These are phyloP conservation scores for Andrena chrysosceles DNA, from an alignment of 2,888 invertebrate species.

Conservation along the genomic window DNA sequence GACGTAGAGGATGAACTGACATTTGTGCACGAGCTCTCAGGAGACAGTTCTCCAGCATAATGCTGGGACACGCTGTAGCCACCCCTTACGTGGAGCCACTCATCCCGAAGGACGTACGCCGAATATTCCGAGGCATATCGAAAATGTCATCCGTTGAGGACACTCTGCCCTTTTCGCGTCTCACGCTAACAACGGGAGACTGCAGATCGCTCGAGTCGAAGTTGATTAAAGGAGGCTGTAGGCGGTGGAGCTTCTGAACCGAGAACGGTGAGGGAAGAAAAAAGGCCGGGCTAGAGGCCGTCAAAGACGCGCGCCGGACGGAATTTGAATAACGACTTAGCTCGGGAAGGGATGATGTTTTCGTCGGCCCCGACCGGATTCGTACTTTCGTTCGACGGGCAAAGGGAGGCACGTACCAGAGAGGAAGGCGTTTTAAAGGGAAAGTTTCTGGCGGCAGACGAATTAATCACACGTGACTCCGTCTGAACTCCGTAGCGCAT, in stretches of 20 bases:
- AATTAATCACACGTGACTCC: conserved; percentile 61
- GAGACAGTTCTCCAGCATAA: conserved; percentile 34
- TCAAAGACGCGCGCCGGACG: conserved; percentile 31
- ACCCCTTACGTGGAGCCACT: conserved; percentile 20
- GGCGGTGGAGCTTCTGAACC: conserved; percentile 35
- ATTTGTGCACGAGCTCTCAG: conserved; percentile 55
- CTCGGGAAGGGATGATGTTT: conserved; percentile 26
- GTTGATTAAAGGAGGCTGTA: conserved; percentile 64
- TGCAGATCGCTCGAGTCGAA: conserved; percentile 49
- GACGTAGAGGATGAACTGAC: conserved; percentile 41
- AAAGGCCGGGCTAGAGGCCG: not conserved
- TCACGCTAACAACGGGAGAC: conserved; percentile 39
- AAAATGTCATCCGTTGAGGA: conserved; percentile 63
- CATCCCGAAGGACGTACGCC: conserved; percentile 49
- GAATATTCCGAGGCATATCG: conserved; percentile 65
- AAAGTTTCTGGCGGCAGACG: conserved; percentile 40
- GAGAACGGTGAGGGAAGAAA: conserved; percentile 16
- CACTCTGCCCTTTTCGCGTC: conserved; percentile 52
- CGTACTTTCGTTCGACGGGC: not conserved
- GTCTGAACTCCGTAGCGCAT: conserved; percentile 42
- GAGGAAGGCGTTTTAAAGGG: conserved; percentile 33
- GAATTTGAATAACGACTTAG: conserved; percentile 41
- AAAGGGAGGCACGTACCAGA: not conserved
- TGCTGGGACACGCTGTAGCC: conserved; percentile 26
- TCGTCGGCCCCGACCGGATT: conserved; percentile 5